Base-by-base conservation (phyloP, 2,888 invertebrate genomes). In the Heliconius cydno region DNA sequence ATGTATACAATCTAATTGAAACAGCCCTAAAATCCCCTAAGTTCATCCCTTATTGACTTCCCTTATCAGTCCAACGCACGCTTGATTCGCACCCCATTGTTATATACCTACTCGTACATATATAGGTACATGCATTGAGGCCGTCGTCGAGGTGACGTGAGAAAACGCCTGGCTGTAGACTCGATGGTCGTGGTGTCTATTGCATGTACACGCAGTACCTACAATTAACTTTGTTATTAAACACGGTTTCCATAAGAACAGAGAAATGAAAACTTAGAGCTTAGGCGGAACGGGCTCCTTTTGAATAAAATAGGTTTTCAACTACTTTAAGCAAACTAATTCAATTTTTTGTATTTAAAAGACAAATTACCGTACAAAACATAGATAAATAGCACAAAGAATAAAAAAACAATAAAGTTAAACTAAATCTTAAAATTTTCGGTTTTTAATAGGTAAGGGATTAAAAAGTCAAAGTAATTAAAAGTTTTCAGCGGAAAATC, bases 51-150 rank as follows among this genome's bases (percentile, higher is more conserved):
- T 75, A 79, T 75, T 79, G 78, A 79, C 60, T 78, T 70, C 75
- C 30, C 68, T 83, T 83, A 81, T 82, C 82, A 74, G 72, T 25
- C 38, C 67, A 77, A 75, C 73, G 79, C 82, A 82, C 80, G 81
- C 81, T 75, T 73, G 80, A 71, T 57, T 60, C 68, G n/a, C 72
- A 12, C 41, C 60, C 73, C 13, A 34, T 38, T 25, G n/a, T 38
- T 73, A 13, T 34, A 22, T 34, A 52, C 41, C 10, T 46, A 46
- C 4, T 52, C 7, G 28, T 52, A 19, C 52, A 52, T 52, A 52
- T 52, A 52, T 52, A 30, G 30, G 30, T 30, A 52, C 19, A 7
- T 52, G 22, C 22, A 52, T 52, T 22, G 52, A 52, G 7, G 7
- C 22, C 25, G 13, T 13, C 13, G n/a, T 63, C 25, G 25, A 25